phyloP scores from a whole-genome alignment of 2,113 vertebrate genomes.

The Psittacus erithacus region DNA sequence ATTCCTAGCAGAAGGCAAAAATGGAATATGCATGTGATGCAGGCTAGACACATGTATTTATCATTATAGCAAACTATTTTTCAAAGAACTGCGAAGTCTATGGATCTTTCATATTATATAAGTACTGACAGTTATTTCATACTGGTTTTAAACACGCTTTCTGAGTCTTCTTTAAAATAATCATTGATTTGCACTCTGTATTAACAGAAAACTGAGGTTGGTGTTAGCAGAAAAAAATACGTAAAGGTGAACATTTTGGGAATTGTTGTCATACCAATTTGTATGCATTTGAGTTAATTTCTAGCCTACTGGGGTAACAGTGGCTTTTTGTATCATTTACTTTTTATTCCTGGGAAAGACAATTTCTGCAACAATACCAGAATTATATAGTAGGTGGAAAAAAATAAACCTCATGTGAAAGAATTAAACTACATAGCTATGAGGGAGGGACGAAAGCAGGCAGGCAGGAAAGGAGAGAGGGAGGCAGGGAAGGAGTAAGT shows the following conservation, averaged over 20 bases:
- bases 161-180: not conserved
- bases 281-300: not conserved
- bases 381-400: not conserved
- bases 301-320: not conserved
- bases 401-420: not conserved
- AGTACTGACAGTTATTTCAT: not conserved
- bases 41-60: constrained; percentile 61
- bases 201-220: not conserved
- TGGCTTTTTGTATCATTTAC: not conserved
- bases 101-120: constrained; percentile 6
- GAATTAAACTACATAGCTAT: not conserved
- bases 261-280: not conserved
- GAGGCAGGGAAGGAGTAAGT: not conserved
- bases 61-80: constrained; percentile 63
- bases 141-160: not conserved
- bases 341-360: not conserved
- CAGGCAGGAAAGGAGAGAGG: not conserved
- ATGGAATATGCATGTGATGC: constrained; percentile 58
- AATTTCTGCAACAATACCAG: not conserved
- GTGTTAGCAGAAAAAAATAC: not conserved
- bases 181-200: not conserved
- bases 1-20: constrained; percentile 64
- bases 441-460: fast-evolving
- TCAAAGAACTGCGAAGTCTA: constrained; percentile 35
- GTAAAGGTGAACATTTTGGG: not conserved